A percentile compares a stretch with the other conserved stretches of the same genome.
phyloP scores from a whole-genome alignment of 92 coral and sea anemone genomes.

The Anthopleura xanthogrammica region DNA sequence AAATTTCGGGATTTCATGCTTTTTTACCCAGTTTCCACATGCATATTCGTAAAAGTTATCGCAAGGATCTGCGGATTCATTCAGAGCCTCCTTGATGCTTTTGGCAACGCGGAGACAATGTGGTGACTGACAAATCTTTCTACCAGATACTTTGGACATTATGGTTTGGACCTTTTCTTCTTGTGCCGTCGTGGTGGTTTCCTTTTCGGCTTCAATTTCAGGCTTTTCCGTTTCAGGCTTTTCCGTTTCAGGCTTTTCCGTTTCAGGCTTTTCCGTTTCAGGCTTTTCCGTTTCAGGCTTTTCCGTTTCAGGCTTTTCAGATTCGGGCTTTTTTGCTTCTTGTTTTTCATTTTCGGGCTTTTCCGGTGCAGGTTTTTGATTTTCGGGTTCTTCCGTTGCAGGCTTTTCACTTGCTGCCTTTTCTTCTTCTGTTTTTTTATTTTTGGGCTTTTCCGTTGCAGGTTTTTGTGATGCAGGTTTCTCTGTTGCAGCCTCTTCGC shows the following conservation, averaged over 20 bases:
- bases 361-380: background rate
- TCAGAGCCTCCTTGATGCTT: conserved; percentile 63
- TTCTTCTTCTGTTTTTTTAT: background rate
- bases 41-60: conserved; percentile 93
- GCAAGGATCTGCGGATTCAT: conserved; percentile 76
- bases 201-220: background rate
- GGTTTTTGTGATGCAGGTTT: background rate
- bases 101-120: conserved; percentile 60
- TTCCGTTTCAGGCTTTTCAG: background rate
- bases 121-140: conserved; percentile 49
- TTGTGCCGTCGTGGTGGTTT: background rate
- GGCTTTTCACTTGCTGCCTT: background rate
- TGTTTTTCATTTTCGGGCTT: background rate
- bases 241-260: background rate
- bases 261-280: background rate
- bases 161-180: conserved; percentile 12
- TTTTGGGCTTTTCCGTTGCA: background rate
- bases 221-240: background rate
- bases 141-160: conserved; percentile 17
- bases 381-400: background rate
- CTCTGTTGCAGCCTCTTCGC: background rate
- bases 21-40: conserved; percentile 85
- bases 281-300: background rate
- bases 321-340: background rate
- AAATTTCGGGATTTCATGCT: conserved; percentile 73